Evolutionary conservation across 2,888 invertebrate genomes (phyloP).

Genomic region (Tetrapedia diversipes): DNA sequence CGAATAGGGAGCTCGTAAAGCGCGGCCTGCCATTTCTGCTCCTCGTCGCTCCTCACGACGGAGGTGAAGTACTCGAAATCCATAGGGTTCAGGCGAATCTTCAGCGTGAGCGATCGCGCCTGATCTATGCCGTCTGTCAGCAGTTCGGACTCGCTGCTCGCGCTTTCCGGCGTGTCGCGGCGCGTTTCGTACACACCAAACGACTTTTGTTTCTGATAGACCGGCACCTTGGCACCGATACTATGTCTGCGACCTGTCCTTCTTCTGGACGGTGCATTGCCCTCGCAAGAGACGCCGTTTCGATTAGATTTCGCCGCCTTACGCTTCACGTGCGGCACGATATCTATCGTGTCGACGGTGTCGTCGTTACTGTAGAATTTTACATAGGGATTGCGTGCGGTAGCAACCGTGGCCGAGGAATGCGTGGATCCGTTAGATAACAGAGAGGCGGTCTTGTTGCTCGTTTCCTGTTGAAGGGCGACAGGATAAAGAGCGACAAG

Average conservation of each 20-base stretch:
- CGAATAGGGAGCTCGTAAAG: slow-evolving; percentile 82
- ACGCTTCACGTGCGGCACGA: slow-evolving; percentile 74
- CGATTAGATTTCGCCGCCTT: slow-evolving; percentile 42
- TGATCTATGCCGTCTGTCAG: slow-evolving; percentile 83
- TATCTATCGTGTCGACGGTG: slow-evolving; percentile 76
- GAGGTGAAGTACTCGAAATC: slow-evolving; percentile 87
- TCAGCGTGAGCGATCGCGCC: slow-evolving; percentile 84
- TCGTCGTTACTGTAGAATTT: slow-evolving; percentile 77
- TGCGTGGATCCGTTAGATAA: neutral
- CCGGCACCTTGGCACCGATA: slow-evolving; percentile 39
- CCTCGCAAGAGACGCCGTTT: slow-evolving; percentile 47
- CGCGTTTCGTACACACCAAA: slow-evolving; percentile 42
- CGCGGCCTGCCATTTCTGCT: slow-evolving; percentile 81
- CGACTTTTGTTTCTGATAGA: slow-evolving; percentile 48
- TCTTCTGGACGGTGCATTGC: slow-evolving; percentile 51
- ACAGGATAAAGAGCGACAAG: slow-evolving; percentile 85
- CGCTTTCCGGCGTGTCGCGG: slow-evolving; percentile 51
- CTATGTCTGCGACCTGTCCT: slow-evolving; percentile 48
- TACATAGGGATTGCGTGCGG: slow-evolving; percentile 73
- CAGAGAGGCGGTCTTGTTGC: slow-evolving; percentile 18
- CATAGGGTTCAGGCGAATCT: slow-evolving; percentile 85
- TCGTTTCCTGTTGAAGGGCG: slow-evolving; percentile 58
- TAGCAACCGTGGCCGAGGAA: slow-evolving; percentile 9
- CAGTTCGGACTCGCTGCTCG: slow-evolving; percentile 80
- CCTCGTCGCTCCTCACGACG: slow-evolving; percentile 83